A percentile compares a stretch with the other conserved stretches of the same genome.
Evolutionary conservation across 2,797 vertebrate genomes (phyloP).

Genomic region (Cheracebus regulus): DNA sequence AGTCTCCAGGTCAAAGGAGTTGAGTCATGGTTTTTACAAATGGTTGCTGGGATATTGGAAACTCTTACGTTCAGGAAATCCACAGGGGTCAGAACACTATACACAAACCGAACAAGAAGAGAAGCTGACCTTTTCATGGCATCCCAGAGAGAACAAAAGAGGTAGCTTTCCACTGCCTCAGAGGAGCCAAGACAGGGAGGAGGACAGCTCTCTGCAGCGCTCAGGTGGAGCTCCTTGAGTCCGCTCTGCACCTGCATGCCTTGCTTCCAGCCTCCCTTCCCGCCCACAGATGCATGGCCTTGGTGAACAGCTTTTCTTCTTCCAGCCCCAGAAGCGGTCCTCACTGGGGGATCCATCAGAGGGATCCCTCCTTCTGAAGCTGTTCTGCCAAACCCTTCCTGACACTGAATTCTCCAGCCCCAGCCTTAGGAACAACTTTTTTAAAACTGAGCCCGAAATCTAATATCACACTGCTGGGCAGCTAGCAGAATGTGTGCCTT

Average conservation of each 20-base stretch:
- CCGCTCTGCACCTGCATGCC: not conserved
- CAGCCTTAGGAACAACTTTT: not conserved
- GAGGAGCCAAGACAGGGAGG: not conserved
- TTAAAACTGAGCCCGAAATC: not conserved
- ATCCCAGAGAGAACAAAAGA: not conserved
- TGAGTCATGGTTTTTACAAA: not conserved
- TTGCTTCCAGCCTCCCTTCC: not conserved
- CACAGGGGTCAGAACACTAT: not conserved
- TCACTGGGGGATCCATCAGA: not conserved
- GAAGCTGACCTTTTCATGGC: not conserved
- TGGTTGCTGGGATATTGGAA: not conserved
- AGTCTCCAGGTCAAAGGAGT: not conserved
- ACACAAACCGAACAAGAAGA: not conserved
- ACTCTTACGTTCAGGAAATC: not conserved
- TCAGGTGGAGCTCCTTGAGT: fast-evolving
- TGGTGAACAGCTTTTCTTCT: not conserved
- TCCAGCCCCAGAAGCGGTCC: not conserved
- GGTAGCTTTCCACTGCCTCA: not conserved
- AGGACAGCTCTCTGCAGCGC: not conserved
- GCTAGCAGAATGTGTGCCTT: not conserved
- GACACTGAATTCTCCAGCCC: not conserved
- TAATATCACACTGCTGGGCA: not conserved
- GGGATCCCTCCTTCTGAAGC: not conserved
- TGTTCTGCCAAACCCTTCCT: not conserved
- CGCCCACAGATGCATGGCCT: not conserved